phyloP scores from a whole-genome alignment of 2,113 vertebrate species.

The Erinaceus europaeus region DNA sequence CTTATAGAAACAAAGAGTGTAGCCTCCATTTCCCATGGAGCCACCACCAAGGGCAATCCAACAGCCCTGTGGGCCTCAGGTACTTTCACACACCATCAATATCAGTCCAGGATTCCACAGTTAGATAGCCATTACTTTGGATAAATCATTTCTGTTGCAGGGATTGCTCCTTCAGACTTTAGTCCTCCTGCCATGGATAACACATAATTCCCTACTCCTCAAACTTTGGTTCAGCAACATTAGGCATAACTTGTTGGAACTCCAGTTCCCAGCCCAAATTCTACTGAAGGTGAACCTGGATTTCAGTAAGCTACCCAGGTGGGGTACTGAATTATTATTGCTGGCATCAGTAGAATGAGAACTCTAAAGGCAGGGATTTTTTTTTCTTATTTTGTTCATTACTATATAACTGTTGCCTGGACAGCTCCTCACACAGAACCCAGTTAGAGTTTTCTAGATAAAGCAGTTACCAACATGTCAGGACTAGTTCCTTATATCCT shows the following conservation, averaged over 20 bases:
- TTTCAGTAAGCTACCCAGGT: not conserved
- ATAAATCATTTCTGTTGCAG: not conserved
- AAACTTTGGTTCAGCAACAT: not conserved
- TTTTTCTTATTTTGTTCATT: not conserved
- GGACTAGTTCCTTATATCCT: too few species aligned
- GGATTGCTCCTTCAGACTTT: not conserved
- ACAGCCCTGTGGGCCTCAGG: not conserved
- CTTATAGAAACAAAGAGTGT: not conserved
- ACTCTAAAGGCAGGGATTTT: not conserved
- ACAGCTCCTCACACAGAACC: not conserved
- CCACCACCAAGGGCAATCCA: not conserved
- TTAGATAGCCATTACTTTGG: not conserved
- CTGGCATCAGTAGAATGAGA: not conserved
- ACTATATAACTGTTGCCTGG: not conserved
- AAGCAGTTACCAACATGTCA: not conserved
- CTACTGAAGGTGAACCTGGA: not conserved
- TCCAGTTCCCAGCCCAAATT: not conserved
- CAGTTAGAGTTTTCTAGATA: not conserved
- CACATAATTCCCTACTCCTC: not conserved
- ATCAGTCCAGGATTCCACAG: not conserved
- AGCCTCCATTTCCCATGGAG: too few species aligned
- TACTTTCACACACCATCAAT: not conserved
- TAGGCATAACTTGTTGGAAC: not conserved
- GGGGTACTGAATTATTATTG: not conserved
- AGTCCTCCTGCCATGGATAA: not conserved